phyloP scores from a whole-genome alignment of 2,888 invertebrate genomes.

The Ligdia adustata region DNA sequence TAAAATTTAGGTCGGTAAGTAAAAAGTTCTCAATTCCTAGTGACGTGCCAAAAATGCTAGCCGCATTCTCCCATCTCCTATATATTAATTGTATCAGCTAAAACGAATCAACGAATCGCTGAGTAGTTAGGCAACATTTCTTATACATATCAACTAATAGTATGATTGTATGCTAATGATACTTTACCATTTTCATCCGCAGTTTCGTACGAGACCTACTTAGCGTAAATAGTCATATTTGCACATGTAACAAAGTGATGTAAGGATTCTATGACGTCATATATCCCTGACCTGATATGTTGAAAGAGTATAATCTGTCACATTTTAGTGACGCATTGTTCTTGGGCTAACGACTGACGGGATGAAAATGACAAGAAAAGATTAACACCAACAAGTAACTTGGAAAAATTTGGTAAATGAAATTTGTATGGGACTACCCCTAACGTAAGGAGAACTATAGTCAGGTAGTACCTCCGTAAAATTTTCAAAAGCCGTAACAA shows the following conservation, averaged over 20 bases:
- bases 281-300: conserved; percentile 19
- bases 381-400: too few relatives aligned
- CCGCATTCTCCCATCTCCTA: too few relatives aligned
- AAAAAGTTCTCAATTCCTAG: too few relatives aligned
- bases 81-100: not conserved
- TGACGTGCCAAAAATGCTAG: too few relatives aligned
- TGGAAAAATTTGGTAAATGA: too few relatives aligned
- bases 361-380: too few relatives aligned
- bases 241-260: conserved; percentile 20
- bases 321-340: conserved; percentile 5
- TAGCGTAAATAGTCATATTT: conserved; percentile 26
- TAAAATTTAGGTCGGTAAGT: too few relatives aligned
- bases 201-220: conserved; percentile 30
- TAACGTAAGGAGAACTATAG: too few relatives aligned
- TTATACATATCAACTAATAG: conserved; percentile 20
- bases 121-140: not conserved
- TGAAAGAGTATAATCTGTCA: conserved; percentile 11
- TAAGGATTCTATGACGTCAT: conserved; percentile 14
- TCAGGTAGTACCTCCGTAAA: too few relatives aligned
- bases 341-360: not conserved
- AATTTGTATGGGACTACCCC: too few relatives aligned
- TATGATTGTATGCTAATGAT: conserved; percentile 33
- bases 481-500: too few relatives aligned
- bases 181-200: conserved; percentile 30
- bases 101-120: not conserved